These are phyloP conservation scores for Channallabes apus DNA, from an alignment of 2,797 vertebrate species.

Conservation along the genomic window DNA sequence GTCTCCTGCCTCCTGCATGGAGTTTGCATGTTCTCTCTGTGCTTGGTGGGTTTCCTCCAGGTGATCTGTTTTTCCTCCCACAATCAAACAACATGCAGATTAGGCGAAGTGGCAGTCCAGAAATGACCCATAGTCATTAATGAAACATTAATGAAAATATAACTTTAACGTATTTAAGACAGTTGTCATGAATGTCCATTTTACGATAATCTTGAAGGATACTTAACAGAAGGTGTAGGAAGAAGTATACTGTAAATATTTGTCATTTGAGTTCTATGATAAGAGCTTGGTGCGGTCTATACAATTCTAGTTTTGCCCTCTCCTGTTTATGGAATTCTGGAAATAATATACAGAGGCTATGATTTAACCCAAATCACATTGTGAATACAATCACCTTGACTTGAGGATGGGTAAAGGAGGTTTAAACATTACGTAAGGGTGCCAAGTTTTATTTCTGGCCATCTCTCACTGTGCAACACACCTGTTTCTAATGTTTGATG, in stretches of 20 bases:
- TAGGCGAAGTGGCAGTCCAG: no score
- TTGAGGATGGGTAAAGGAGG: background rate
- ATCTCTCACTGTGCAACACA: background rate
- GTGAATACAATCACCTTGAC: constrained; percentile 52
- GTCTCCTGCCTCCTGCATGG: no score
- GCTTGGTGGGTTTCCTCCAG: no score
- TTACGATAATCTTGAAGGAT: constrained; percentile 1
- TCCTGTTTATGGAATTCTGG: constrained; percentile 45
- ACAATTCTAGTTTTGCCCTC: background rate
- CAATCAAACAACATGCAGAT: no score
- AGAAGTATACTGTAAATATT: background rate
- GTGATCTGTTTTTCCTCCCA: no score
- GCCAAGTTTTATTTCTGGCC: background rate
- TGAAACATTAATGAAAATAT: background rate
- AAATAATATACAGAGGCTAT: constrained; percentile 51
- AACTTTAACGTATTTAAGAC: background rate
- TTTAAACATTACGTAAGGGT: background rate
- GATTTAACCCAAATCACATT: constrained; percentile 14
- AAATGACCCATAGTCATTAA: no score
- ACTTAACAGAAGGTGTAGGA: background rate
- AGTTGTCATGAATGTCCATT: background rate
- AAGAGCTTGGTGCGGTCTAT: background rate
- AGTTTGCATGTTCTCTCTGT: no score
- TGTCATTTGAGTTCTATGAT: background rate
- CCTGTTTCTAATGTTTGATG: constrained; percentile 4